phyloP scores from a whole-genome alignment of 2,888 invertebrate species.

The Apomyelois bistriatella region DNA sequence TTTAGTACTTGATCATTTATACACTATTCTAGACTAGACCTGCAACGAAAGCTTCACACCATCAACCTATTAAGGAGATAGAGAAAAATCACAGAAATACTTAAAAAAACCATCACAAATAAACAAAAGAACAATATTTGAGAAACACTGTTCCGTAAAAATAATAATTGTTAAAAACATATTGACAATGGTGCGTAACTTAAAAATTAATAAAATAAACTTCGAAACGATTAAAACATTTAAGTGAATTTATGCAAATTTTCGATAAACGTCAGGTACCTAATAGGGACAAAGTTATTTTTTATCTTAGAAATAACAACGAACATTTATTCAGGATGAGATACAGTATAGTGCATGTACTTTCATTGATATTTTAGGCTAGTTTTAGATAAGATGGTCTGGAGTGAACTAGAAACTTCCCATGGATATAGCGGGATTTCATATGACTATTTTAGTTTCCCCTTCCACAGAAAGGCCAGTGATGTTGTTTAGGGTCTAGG shows the following conservation, averaged over 20 bases:
- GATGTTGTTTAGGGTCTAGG: neutral
- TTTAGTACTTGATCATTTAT: conserved; percentile 60
- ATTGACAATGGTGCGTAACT: conserved; percentile 35
- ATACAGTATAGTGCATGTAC: neutral
- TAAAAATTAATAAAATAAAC: conserved; percentile 22
- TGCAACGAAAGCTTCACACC: conserved; percentile 50
- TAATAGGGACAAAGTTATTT: conserved; percentile 56
- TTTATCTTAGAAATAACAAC: conserved; percentile 22
- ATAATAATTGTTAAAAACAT: conserved; percentile 31
- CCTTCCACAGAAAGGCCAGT: neutral
- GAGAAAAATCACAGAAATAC: conserved; percentile 62
- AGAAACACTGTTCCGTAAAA: conserved; percentile 74
- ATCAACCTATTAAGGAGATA: conserved; percentile 45
- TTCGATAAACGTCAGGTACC: conserved; percentile 70
- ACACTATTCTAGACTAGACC: conserved; percentile 72
- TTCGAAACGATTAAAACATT: conserved; percentile 27
- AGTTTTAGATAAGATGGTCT: neutral
- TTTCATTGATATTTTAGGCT: neutral
- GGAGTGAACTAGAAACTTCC: no score
- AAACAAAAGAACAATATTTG: conserved; percentile 57
- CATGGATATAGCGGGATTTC: neutral
- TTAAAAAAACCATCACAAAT: conserved; percentile 44
- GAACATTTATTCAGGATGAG: conserved; percentile 23
- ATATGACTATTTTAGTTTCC: neutral
- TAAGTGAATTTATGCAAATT: conserved; percentile 32